Evolutionary conservation across 53 echinoderm and acorn worm genomes (phyloP), one percentile per base, ranked within the genome.

Genomic region (Hippasteria phrygiana): DNA sequence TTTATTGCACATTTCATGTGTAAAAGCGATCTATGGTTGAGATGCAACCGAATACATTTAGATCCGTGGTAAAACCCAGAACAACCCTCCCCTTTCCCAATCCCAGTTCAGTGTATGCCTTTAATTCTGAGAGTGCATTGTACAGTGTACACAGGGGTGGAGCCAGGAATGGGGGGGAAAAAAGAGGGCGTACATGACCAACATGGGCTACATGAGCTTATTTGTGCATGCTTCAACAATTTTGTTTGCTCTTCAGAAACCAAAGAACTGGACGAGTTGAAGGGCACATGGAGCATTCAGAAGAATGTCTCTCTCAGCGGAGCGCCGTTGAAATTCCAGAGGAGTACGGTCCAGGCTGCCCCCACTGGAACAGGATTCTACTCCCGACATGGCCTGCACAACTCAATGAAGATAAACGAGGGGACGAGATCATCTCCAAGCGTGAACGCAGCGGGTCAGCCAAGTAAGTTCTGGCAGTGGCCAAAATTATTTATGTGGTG

Each of bases 201-300:
- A 26, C 11, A 10, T 1, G 36, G 18, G 18, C 36, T 38, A 71
- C 13, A 38, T 43, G 27, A n/a, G n/a, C n/a, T 24, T 26, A 20
- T n/a, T 24, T n/a, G 8, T 59, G 7, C 26, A 22, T 59, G 3
- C 0, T 67, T 65, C 14, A 48, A 48, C 14, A 10, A 48, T 10
- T 48, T 48, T 48, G 14, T 48, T 70, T 2, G 8, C 29, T 55
- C 47, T 82, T 47, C 39, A 82, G 71, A 84, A 84, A 84, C 51
- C 51, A 84, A 84, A 79, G 80, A 72, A 38, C 71, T 89, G 6
- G 56, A 47, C 17, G 74, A 75, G 29, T 71, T 93, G 31, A 81
- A 93, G 12, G 90, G 88, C 54, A 90, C 75, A 18, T 93, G 93
- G 93, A 93, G 93, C 77, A 93, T 93, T 59, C 78, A 90, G 24